Conservation (phyloP, 35 echinoderm and acorn worm genomes). For the Ptychodera flava region DNA sequence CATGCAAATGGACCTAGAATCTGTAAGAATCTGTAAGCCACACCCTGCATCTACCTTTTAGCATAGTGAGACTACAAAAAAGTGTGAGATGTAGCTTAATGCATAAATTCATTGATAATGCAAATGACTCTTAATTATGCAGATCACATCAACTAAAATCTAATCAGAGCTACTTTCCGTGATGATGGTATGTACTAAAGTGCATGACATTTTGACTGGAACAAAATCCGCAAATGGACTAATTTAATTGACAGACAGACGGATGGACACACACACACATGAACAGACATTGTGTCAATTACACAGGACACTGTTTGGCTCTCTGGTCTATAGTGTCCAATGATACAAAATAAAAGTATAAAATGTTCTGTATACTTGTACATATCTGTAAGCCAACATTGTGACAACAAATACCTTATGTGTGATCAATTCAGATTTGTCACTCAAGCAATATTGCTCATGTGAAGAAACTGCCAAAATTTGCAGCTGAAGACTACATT, state of each 20-base stretch:
- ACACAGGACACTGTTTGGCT: background rate
- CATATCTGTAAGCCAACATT: too few relatives aligned
- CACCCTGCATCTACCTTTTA: too few relatives aligned
- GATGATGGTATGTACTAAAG: background rate
- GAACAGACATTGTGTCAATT: background rate
- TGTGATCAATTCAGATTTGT: background rate
- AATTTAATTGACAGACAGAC: background rate
- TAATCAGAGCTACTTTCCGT: background rate
- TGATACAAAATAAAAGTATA: background rate
- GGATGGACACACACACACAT: background rate
- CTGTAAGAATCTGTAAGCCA: too few relatives aligned
- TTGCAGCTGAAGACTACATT: too few relatives aligned
- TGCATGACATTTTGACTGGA: background rate
- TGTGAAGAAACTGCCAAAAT: background rate
- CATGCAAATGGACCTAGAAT: too few relatives aligned
- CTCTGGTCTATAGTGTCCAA: too few relatives aligned
- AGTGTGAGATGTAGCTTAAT: too few relatives aligned
- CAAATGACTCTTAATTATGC: background rate
- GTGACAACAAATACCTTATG: background rate
- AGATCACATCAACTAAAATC: background rate
- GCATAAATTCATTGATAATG: too few relatives aligned
- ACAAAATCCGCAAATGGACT: background rate
- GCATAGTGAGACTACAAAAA: too few relatives aligned
- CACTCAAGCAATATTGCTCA: background rate
- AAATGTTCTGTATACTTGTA: too few relatives aligned